These are phyloP conservation scores for Hozukius guyotensis DNA, from an alignment of 2,797 vertebrate species.

Conservation along the genomic window DNA sequence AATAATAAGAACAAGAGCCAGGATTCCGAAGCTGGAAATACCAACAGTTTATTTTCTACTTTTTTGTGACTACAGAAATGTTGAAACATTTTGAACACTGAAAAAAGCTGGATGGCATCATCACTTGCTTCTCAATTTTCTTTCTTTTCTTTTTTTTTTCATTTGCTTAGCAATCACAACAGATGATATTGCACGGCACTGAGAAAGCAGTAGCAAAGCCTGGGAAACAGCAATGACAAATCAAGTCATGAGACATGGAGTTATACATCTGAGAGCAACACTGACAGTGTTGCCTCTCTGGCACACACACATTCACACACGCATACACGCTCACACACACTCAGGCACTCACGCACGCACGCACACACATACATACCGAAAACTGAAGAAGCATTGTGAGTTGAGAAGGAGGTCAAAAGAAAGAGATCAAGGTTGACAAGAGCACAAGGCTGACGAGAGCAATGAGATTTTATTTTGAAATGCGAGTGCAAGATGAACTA, in stretches of 20 bases:
- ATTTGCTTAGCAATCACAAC: constrained; percentile 98
- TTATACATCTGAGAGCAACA: constrained; percentile 89
- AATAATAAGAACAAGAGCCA: constrained; percentile 74
- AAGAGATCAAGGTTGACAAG: constrained; percentile 75
- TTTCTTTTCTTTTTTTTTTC: constrained; percentile 80
- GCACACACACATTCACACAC: neutral
- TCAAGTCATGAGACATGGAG: constrained; percentile 87
- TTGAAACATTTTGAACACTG: constrained; percentile 97
- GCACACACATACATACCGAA: constrained; percentile 60
- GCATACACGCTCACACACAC: constrained; percentile 11
- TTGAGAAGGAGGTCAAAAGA: constrained; percentile 70
- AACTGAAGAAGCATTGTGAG: constrained; percentile 86
- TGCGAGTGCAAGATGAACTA: constrained; percentile 85
- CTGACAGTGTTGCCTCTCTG: constrained; percentile 82
- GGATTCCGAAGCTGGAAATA: constrained; percentile 95
- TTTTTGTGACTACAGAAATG: constrained; percentile 98
- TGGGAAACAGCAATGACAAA: constrained; percentile 82
- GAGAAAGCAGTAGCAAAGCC: constrained; percentile 91
- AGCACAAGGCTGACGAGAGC: constrained; percentile 83
- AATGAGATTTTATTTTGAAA: constrained; percentile 85
- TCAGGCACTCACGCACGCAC: constrained; percentile 7
- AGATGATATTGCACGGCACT: constrained; percentile 98
- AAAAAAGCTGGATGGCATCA: constrained; percentile 97
- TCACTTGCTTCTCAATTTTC: constrained; percentile 90
- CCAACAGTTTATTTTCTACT: constrained; percentile 99